phyloP scores from a whole-genome alignment of 2,888 invertebrate species.

The Drosophila quinaria region DNA sequence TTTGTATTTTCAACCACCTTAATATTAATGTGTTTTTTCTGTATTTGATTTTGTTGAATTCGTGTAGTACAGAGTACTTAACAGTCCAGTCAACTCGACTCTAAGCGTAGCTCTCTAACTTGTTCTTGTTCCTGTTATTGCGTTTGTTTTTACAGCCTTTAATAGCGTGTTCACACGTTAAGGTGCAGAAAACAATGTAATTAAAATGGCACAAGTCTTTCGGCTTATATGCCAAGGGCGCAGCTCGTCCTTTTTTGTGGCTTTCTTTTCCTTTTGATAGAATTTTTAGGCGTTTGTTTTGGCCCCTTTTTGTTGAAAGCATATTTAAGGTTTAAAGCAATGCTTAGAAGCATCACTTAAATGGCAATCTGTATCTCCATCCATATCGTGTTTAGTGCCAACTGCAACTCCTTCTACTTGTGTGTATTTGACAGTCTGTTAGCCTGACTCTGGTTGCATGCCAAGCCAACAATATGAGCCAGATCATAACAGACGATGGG shows the following conservation, averaged over 20 bases:
- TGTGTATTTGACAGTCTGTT: neutral
- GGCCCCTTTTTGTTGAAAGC: neutral
- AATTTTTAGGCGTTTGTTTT: conserved; percentile 6
- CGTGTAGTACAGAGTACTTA: neutral
- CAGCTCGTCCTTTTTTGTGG: neutral
- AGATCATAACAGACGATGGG: conserved; percentile 42
- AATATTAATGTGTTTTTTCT: too few relatives aligned
- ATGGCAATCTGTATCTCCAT: conserved; percentile 12
- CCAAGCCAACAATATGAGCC: conserved; percentile 50
- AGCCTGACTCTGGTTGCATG: conserved; percentile 2
- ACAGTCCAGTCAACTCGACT: neutral
- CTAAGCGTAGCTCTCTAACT: conserved; percentile 4
- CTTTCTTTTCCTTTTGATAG: neutral
- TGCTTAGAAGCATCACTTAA: neutral
- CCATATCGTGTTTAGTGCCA: conserved; percentile 1
- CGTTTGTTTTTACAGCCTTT: conserved; percentile 33
- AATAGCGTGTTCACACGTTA: conserved; percentile 67
- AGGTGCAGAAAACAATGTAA: conserved; percentile 72
- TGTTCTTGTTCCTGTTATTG: conserved; percentile 5
- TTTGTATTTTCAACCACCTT: too few relatives aligned
- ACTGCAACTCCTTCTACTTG: neutral
- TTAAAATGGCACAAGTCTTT: conserved; percentile 57
- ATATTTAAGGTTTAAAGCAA: neutral
- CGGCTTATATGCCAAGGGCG: conserved; percentile 16
- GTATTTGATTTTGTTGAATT: neutral